phyloP scores from a whole-genome alignment of 2,888 invertebrate genomes.

The Eupithecia vulgata region DNA sequence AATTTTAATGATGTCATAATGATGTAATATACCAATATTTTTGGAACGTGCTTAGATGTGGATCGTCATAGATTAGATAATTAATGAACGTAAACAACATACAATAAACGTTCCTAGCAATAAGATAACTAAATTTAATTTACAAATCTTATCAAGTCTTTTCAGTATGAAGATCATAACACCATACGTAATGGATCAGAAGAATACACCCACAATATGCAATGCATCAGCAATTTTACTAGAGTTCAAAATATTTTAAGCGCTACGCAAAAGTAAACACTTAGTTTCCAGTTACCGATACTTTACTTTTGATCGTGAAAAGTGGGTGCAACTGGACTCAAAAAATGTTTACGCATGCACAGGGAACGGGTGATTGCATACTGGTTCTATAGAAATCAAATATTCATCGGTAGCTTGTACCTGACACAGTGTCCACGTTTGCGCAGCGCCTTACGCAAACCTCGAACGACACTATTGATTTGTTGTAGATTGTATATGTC shows the following conservation, averaged over 20 bases:
- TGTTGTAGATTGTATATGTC: neutral
- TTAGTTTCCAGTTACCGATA: no score
- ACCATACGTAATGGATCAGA: neutral
- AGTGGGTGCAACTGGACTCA: no score
- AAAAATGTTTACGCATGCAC: no score
- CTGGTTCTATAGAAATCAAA: no score
- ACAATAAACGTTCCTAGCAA: slow-evolving; percentile 46
- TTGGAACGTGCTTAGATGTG: neutral
- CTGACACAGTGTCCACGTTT: no score
- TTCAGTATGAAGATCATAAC: slow-evolving; percentile 19
- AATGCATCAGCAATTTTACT: neutral
- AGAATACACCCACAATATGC: neutral
- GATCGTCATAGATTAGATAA: neutral
- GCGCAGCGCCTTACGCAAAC: no score
- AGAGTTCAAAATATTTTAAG: neutral
- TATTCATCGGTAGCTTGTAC: no score
- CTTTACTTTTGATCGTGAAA: no score
- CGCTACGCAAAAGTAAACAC: no score
- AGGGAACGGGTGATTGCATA: no score
- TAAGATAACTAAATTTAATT: slow-evolving; percentile 56
- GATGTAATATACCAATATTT: neutral
- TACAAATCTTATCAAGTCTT: slow-evolving; percentile 43
- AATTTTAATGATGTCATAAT: no score
- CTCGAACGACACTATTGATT: neutral
- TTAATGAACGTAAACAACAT: slow-evolving; percentile 21